A percentile compares a stretch with the other conserved stretches of the same genome.
These are phyloP conservation scores for Nannobrachium achirus DNA, from an alignment of 2,113 vertebrate species.

Conservation along the genomic window DNA sequence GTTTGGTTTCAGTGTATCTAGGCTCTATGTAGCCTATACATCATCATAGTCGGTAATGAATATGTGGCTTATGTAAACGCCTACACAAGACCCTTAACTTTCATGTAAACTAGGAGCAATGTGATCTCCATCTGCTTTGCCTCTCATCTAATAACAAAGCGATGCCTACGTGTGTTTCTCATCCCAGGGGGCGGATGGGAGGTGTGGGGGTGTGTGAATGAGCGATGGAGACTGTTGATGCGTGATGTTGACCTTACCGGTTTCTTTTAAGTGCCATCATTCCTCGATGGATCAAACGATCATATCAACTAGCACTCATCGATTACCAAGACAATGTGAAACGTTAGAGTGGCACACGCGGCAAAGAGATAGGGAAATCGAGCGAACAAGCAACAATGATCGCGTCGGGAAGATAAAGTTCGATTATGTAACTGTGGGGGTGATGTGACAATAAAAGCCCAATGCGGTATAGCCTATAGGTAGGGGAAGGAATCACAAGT, in stretches of 20 bases:
- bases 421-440: background rate
- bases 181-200: constrained; percentile 47
- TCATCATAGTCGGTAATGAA: too few species aligned
- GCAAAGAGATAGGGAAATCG: background rate
- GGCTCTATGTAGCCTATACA: too few species aligned
- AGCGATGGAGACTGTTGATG: constrained; percentile 67
- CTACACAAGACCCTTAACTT: constrained; percentile 50
- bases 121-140: constrained; percentile 60
- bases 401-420: constrained; percentile 49
- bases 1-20: background rate
- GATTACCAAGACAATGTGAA: constrained; percentile 1
- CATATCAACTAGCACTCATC: background rate
- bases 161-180: constrained; percentile 63
- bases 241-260: constrained; percentile 59
- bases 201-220: constrained; percentile 51
- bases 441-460: background rate
- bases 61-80: too few species aligned
- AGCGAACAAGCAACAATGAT: too few species aligned
- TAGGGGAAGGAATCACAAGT: too few species aligned
- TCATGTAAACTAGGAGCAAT: constrained; percentile 53
- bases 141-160: constrained; percentile 77
- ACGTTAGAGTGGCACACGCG: background rate
- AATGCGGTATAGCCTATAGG: background rate
- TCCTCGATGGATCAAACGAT: constrained; percentile 17
- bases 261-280: constrained; percentile 52